phyloP scores from a whole-genome alignment of 2,113 vertebrate species.

The Tringa solitaria region DNA sequence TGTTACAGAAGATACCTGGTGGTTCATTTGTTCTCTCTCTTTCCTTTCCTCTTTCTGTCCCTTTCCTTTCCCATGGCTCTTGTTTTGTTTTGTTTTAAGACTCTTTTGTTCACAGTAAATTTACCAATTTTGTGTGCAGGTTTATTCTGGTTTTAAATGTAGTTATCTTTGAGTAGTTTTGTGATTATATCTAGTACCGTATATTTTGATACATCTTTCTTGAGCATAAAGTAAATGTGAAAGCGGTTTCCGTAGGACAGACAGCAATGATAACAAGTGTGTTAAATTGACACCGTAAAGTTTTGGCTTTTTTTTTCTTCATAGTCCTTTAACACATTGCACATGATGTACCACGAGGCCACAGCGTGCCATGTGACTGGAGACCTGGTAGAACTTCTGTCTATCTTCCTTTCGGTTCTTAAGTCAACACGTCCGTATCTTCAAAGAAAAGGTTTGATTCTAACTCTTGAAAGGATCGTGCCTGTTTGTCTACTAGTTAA shows the following conservation, averaged over 20 bases:
- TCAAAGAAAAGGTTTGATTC: constrained; percentile 92
- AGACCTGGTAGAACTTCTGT: constrained; percentile 97
- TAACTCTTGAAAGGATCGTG: not conserved
- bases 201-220: not conserved
- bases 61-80: not conserved
- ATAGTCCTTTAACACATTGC: constrained; percentile 97
- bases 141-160: not conserved
- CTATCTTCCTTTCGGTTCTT: constrained; percentile 96
- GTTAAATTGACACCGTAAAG: not conserved
- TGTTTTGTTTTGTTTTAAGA: not conserved
- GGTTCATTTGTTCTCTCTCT: not conserved
- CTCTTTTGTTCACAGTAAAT: not conserved
- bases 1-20: not conserved
- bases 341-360: constrained; percentile 99
- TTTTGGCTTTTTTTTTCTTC: not conserved
- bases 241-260: not conserved
- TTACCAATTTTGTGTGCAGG: not conserved
- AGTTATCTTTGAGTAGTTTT: not conserved
- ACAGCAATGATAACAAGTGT: not conserved
- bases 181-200: not conserved
- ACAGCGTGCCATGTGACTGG: constrained; percentile 98
- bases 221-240: not conserved
- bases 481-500: not conserved
- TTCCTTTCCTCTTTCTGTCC: no score
- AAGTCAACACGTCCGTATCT: constrained; percentile 95